Base-by-base conservation (phyloP, 2,797 vertebrate species). In the Chelmon rostratus region DNA sequence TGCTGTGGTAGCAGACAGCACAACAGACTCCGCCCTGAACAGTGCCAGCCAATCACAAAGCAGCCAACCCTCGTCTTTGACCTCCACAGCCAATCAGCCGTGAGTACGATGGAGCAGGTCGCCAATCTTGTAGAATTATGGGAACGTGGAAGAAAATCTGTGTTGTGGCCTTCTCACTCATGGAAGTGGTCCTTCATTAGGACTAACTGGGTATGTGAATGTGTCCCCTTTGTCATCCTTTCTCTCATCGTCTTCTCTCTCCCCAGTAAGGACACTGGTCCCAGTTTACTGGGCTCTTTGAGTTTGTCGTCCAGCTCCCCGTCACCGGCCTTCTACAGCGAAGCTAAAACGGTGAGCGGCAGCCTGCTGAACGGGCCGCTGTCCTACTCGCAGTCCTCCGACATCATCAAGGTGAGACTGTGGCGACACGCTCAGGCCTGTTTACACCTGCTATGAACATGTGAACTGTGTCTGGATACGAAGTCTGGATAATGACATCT, bases 351-450 rank as follows among this genome's bases (percentile, higher is more conserved):
- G 3, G 86, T 82, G 70, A 89, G 82, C 28, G 72, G 94, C 66
- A 82, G 95, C 63, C 93, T 97, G 57, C 94, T 97, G 79, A 98
- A 97, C 2, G 97, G 97, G 4, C 96, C 97, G 0, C 95, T 96
- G 89, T 97, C 94, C 58, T 93, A 96, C 70, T 90, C 96, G 0
- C 96, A 93, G 87, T 58, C 96, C 0, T 83, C 90, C 0, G 97
- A 97, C 67, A 76, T 73, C 86, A 96, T 96, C 86, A 97, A 97
- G 96, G 97, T 97, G 88, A 94, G 89, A 23, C 40, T 0, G 0
- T 0, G 6, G 13, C 3, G 1, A 31, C 31, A 11, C 28, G 7
- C 35, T 37, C 6, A 6, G 10, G 38, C 38, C 38, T 31, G 28
- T 16, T 2, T 8, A 42, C 58, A 28, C 23, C 38, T 25, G 58